Percentiles rank a stretch among this genome's conserved stretches.
Evolutionary conservation across 2,113 vertebrate genomes (phyloP).

Genomic region (Corythornis cristatus): DNA sequence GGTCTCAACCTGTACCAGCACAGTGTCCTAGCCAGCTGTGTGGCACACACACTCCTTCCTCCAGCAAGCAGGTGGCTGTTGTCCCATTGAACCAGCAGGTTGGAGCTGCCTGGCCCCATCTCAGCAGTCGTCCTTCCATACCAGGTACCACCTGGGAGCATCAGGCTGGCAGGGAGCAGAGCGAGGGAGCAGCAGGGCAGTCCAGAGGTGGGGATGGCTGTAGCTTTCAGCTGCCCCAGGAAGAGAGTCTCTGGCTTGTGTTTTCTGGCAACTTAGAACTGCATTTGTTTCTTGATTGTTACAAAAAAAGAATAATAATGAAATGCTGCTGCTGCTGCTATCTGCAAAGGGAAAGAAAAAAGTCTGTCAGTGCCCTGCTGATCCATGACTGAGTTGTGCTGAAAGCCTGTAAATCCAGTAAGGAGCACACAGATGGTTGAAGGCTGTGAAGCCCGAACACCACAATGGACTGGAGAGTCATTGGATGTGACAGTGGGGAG

Average conservation of each 20-base stretch:
- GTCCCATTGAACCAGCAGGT: not conserved
- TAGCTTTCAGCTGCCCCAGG: constrained; percentile 47
- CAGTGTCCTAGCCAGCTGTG: not conserved
- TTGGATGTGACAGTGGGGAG: not conserved
- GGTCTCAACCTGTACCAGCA: not conserved
- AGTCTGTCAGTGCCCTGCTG: not conserved
- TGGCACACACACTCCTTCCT: not conserved
- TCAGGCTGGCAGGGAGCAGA: not conserved
- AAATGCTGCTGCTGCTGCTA: constrained; percentile 5
- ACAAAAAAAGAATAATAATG: not conserved
- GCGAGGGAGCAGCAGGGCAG: not conserved
- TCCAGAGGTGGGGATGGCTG: not conserved
- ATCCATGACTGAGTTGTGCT: not conserved
- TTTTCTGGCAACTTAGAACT: constrained; percentile 76
- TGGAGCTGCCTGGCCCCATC: not conserved
- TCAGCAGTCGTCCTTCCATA: rapidly evolving
- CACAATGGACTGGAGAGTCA: not conserved
- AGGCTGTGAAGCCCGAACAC: not conserved
- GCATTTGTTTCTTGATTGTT: not conserved
- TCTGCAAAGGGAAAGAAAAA: constrained; percentile 61
- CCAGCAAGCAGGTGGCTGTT: not conserved
- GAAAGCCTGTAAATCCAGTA: not conserved
- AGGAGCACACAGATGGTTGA: not conserved
- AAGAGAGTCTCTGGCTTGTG: constrained; percentile 49
- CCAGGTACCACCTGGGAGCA: not conserved